Evolutionary conservation across 1,140 invertebrate genomes (phyloP).

Genomic region (Habropoda laboriosa): DNA sequence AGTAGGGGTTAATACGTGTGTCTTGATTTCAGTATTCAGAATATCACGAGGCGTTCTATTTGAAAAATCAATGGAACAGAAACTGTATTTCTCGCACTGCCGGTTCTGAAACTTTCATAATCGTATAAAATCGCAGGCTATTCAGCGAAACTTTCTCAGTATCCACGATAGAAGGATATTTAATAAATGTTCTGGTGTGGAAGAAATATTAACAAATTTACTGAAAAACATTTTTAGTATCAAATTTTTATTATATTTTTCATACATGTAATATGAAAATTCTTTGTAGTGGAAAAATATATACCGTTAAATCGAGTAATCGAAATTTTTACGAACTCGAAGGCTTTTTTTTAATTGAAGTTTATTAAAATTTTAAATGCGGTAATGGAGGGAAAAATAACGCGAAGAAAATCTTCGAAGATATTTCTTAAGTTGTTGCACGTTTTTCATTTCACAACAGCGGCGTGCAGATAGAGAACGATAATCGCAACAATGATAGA

Average conservation of each 20-base stretch:
- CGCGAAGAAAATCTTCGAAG: not conserved
- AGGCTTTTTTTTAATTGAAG: too few relatives aligned
- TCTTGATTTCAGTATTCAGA: not conserved
- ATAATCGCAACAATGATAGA: not conserved
- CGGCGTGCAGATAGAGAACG: not conserved
- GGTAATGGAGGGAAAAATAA: not conserved
- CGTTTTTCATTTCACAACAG: not conserved
- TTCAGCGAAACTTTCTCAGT: not conserved
- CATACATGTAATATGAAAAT: too few relatives aligned
- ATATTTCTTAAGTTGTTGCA: not conserved
- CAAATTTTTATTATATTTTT: not conserved
- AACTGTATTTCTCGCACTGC: not conserved
- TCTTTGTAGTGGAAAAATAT: not conserved
- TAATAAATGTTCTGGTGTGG: too few relatives aligned
- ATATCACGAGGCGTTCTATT: not conserved
- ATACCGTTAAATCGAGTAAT: not conserved
- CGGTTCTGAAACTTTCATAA: not conserved
- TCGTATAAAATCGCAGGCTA: not conserved
- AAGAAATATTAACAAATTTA: too few relatives aligned
- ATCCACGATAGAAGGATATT: too few relatives aligned
- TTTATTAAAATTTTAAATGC: not conserved
- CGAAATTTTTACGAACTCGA: not conserved
- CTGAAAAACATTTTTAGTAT: too few relatives aligned
- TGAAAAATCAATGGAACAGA: too few relatives aligned
- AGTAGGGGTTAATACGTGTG: not conserved